Evolutionary conservation across 1,140 invertebrate genomes (phyloP).

Genomic region (Drosophila rhopaloa): DNA sequence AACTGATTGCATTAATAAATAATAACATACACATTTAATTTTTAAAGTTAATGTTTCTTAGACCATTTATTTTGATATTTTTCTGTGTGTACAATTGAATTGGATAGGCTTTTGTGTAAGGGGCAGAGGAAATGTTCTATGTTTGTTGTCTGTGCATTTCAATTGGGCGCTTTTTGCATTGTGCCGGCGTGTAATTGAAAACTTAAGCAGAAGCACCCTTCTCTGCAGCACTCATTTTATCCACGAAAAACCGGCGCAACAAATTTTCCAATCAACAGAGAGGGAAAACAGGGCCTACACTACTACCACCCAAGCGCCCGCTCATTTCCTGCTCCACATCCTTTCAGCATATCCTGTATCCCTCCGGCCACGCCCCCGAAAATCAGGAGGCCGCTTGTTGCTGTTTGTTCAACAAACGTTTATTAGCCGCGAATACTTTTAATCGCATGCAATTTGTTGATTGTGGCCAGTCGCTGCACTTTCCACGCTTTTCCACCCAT

Average conservation of each 20-base stretch:
- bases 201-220: conserved; percentile 59
- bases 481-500: conserved; percentile 31
- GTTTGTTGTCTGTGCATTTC: conserved; percentile 70
- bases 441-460: conserved; percentile 80
- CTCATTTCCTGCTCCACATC: conserved; percentile 52
- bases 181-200: conserved; percentile 73
- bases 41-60: too few relatives aligned
- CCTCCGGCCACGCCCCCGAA: conserved; percentile 32
- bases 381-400: conserved; percentile 38
- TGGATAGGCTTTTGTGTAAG: not conserved
- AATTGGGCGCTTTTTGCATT: conserved; percentile 66
- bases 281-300: conserved; percentile 37
- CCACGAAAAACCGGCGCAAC: conserved; percentile 39
- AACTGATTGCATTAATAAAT: too few relatives aligned
- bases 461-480: conserved; percentile 34
- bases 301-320: not conserved
- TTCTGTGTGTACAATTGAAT: not conserved
- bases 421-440: conserved; percentile 78
- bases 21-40: too few relatives aligned
- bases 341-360: conserved; percentile 56
- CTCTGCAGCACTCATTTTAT: not conserved
- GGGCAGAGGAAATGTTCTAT: conserved; percentile 16
- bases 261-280: conserved; percentile 67
- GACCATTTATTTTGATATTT: not conserved
- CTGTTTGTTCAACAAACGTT: conserved; percentile 76